Evolutionary conservation across 2,113 vertebrate genomes (phyloP).

Genomic region (Gyps fulvus): DNA sequence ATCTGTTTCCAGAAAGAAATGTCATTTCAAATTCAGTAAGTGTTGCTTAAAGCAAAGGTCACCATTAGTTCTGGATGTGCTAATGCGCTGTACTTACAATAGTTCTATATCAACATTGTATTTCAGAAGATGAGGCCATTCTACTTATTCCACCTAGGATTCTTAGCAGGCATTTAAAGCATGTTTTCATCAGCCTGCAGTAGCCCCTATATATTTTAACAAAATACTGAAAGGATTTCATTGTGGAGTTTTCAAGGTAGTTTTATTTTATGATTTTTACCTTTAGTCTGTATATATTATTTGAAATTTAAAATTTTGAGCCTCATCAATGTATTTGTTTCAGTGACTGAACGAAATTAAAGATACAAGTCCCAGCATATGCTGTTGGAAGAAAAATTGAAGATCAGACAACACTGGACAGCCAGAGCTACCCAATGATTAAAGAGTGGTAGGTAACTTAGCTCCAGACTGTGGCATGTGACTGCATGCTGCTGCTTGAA

Average conservation of each 20-base stretch:
- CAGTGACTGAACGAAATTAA: slow-evolving; percentile 10
- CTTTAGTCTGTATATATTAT: not conserved
- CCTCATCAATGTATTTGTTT: not conserved
- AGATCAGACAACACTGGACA: not conserved
- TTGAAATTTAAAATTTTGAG: not conserved
- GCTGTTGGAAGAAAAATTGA: not conserved
- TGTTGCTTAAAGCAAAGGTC: slow-evolving; percentile 19
- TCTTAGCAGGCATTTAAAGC: slow-evolving; percentile 32
- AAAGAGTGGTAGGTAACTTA: not conserved
- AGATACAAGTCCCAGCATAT: not conserved
- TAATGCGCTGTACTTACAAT: not conserved
- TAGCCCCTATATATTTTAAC: not conserved
- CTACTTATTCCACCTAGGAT: slow-evolving; percentile 1
- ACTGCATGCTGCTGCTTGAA: not conserved
- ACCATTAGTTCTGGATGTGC: slow-evolving; percentile 8
- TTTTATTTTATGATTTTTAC: slow-evolving; percentile 7
- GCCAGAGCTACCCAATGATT: not conserved
- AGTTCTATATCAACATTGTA: not conserved
- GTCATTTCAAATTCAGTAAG: not conserved
- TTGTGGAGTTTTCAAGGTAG: not conserved
- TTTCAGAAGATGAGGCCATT: slow-evolving; percentile 11
- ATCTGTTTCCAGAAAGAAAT: not conserved
- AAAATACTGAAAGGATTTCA: not conserved
- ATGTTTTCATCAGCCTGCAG: slow-evolving; percentile 27
- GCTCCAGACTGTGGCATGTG: not conserved